Evolutionary conservation across 2,888 invertebrate genomes (phyloP), one percentile per base, ranked within the genome.

Genomic region (Nymphalis c-album): DNA sequence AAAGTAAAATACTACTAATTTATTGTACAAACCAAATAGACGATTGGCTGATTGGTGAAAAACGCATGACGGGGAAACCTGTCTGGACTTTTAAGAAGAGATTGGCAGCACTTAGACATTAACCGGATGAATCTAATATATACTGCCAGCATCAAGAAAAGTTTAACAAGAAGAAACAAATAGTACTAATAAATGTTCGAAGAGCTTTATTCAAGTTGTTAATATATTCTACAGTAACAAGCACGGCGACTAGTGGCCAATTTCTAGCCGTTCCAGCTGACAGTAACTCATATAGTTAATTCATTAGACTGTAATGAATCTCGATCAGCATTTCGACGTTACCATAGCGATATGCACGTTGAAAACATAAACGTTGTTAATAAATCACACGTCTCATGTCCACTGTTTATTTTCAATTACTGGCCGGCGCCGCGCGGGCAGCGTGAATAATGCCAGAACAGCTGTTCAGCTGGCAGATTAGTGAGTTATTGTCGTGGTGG

Each of bases 401-500:
- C 81, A 75, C 77, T 88, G 88, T 87, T 88, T 88, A 85, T 86
- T 87, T 87, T 88, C 87, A 85, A 88, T 88, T 88, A 87, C 81
- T 77, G 81, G 74, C 76, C 78, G 77, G 72, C 73, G 72, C 78
- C 57, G 72, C 73, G 72, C 78, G 57, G 53, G 57, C 20, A 57
- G 57, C 57, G 57, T 57, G 79, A 78, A 78, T 78, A 79, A 80
- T 78, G 76, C 82, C 74, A 75, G 77, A 78, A 79, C 82, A 81
- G 80, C 80, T 81, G 81, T 78, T 77, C 75, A 75, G 70, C 71
- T 78, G 78, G 78, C 81, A 79, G 81, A 84, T 83, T 84, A 84
- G 80, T 82, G 82, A 80, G 75, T 81, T 80, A 83, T 82, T 76
- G 78, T 79, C 75, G 76, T 74, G 69, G 73, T 67, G 70, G 64